These are phyloP conservation scores for Apoda limacodes DNA, from an alignment of 2,888 invertebrate species.

Conservation along the genomic window DNA sequence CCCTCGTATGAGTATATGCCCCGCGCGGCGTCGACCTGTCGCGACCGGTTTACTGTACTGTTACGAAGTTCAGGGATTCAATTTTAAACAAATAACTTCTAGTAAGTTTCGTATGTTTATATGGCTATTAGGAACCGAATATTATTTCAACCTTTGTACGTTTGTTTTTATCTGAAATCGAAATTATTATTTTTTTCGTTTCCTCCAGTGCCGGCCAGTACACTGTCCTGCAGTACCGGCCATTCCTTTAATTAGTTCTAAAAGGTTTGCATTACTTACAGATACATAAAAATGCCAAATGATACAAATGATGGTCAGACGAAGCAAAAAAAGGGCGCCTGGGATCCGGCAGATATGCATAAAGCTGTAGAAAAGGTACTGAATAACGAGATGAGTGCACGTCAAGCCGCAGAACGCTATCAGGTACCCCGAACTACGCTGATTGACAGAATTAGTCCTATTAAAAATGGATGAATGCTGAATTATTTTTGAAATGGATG, in stretches of 20 bases:
- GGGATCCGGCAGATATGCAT: constrained; percentile 14
- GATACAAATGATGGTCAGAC: constrained; percentile 15
- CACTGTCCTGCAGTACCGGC: constrained; percentile 8
- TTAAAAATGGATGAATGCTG: constrained; percentile 9
- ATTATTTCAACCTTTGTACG: too few species aligned
- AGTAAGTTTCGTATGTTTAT: too few species aligned
- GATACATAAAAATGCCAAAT: constrained; percentile 16
- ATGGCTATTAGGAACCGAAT: too few species aligned
- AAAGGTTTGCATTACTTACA: too few species aligned
- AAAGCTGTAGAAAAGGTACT: constrained; percentile 15
- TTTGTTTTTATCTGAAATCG: too few species aligned
- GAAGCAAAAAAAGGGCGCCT: constrained; percentile 15
- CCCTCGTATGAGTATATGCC: constrained; percentile 2
- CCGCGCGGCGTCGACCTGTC: constrained; percentile 4
- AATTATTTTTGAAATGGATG: constrained; percentile 8
- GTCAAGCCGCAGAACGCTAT: constrained; percentile 4
- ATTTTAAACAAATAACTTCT: too few species aligned
- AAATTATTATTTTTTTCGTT: too few species aligned
- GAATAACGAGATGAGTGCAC: constrained; percentile 16
- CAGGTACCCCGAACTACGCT: constrained; percentile 13
- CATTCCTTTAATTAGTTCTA: constrained; percentile 5
- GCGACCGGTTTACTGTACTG: constrained; percentile 5
- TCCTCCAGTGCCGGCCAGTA: background rate
- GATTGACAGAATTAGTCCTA: constrained; percentile 7
- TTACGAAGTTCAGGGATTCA: too few species aligned